Evolutionary conservation across 2,113 vertebrate species (phyloP).

Genomic region (Mobula hypostoma): DNA sequence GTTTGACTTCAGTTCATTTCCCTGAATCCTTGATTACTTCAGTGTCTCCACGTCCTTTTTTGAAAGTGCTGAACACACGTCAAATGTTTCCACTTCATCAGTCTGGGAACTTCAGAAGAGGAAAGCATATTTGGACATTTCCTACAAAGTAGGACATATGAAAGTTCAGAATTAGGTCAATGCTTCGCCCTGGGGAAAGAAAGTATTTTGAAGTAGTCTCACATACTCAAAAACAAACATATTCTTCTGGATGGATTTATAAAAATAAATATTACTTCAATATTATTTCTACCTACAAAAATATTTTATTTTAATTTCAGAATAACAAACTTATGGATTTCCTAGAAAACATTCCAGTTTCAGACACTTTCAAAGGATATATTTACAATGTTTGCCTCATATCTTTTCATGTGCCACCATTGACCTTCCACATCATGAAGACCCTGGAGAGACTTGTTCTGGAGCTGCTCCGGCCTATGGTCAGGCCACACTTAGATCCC

Average conservation of each 20-base stretch:
- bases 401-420: not conserved
- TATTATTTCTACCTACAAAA: not conserved
- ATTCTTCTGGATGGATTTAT: not conserved
- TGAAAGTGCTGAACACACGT: not conserved
- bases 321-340: not conserved
- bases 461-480: too few species aligned
- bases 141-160: not conserved
- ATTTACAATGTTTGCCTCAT: not conserved
- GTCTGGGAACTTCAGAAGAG: not conserved
- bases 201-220: not conserved
- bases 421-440: too few species aligned
- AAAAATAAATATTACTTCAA: not conserved
- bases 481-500: too few species aligned
- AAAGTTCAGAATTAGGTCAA: not conserved
- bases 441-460: too few species aligned
- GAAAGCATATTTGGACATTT: not conserved
- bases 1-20: not conserved
- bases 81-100: not conserved
- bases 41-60: not conserved
- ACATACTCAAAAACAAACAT: not conserved
- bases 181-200: not conserved
- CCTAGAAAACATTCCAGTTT: not conserved
- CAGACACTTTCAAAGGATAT: not conserved
- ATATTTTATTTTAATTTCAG: not conserved
- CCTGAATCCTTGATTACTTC: not conserved